Percentiles rank a stretch among this genome's conserved stretches.
Evolutionary conservation across 2,113 vertebrate species (phyloP).

Genomic region (Drymodes brunneopygia): DNA sequence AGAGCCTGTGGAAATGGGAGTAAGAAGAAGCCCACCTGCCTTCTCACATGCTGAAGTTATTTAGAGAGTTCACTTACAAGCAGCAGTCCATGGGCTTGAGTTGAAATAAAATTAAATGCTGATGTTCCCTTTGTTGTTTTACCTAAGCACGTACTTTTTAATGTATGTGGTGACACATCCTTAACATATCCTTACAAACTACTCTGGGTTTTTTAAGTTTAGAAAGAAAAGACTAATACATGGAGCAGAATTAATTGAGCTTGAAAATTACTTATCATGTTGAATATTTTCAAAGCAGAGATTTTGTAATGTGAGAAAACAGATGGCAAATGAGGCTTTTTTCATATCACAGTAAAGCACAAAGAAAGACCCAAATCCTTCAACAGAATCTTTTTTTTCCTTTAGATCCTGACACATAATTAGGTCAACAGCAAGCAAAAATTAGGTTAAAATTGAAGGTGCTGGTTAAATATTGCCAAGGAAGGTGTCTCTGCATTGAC

Average conservation of each 20-base stretch:
- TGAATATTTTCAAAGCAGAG: neutral
- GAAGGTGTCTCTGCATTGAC: neutral
- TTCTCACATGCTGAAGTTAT: neutral
- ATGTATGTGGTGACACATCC: neutral
- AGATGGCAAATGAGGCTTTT: neutral
- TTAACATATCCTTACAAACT: neutral
- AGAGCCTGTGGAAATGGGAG: neutral
- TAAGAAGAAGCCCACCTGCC: neutral
- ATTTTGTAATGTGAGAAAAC: neutral
- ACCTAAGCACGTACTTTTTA: fast-evolving
- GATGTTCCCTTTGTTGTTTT: neutral
- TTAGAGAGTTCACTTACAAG: neutral
- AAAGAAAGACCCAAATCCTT: neutral
- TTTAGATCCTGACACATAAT: neutral
- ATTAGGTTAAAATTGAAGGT: neutral
- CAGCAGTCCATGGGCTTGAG: neutral
- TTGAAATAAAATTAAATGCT: neutral
- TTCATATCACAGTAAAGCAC: neutral
- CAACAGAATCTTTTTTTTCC: neutral
- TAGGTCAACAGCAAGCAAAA: neutral
- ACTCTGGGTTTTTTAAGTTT: neutral
- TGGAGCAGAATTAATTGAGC: neutral
- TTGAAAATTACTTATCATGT: neutral
- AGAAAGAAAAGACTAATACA: neutral
- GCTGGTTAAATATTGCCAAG: neutral